Conservation (phyloP, 2,797 vertebrate species). For the Dermochelys coriacea region DNA sequence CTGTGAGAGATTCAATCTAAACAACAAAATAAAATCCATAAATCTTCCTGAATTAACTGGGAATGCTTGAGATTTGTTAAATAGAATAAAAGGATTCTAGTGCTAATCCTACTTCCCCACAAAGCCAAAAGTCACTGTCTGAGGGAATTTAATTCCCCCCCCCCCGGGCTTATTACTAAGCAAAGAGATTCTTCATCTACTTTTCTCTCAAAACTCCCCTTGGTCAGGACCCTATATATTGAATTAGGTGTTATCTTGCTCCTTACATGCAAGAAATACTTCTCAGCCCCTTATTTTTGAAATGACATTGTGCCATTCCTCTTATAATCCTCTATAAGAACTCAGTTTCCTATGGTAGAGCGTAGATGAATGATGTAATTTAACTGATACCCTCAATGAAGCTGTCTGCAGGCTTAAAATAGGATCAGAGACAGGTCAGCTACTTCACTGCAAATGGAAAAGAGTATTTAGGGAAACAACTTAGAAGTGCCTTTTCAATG, state of each 20-base stretch:
- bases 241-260: neutral
- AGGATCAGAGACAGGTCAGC: neutral
- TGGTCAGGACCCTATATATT: too few relatives aligned
- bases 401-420: neutral
- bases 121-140: neutral
- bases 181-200: neutral
- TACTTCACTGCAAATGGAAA: slow-evolving; percentile 18
- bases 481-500: neutral
- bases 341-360: neutral
- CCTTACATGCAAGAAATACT: neutral
- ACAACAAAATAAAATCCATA: neutral
- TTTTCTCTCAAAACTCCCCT: neutral
- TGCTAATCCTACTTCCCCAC: neutral
- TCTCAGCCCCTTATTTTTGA: neutral
- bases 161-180: neutral
- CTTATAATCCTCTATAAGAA: neutral
- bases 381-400: neutral
- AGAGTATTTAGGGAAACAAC: neutral
- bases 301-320: neutral
- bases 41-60: neutral
- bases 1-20: neutral
- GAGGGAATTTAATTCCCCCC: neutral
- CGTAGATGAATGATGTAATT: neutral
- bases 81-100: neutral
- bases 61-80: neutral